Percentiles rank a stretch among this genome's conserved stretches.
phyloP scores from a whole-genome alignment of 2,888 invertebrate genomes.

The Torymus tubicola region DNA sequence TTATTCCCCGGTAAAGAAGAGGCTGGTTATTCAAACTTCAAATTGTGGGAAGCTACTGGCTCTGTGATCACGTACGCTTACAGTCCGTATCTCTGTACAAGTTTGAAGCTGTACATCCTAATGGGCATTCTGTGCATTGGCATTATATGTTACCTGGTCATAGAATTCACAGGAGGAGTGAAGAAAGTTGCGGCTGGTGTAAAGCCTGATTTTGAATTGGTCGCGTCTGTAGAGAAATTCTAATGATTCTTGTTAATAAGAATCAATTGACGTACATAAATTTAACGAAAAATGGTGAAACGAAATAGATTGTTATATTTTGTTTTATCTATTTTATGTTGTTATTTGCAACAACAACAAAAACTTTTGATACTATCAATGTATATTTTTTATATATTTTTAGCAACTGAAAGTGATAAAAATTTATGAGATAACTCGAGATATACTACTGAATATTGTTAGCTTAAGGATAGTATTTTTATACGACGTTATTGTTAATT shows the following conservation, averaged over 20 bases:
- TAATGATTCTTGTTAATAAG: slow-evolving; percentile 1
- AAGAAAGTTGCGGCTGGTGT: slow-evolving; percentile 57
- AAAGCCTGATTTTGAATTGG: slow-evolving; percentile 72
- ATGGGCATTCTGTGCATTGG: slow-evolving; percentile 84
- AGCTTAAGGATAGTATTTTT: too few relatives aligned
- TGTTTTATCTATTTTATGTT: too few relatives aligned
- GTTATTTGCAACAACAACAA: too few relatives aligned
- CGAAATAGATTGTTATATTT: too few relatives aligned
- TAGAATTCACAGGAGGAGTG: slow-evolving; percentile 77
- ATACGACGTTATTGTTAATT: too few relatives aligned
- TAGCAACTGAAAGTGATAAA: too few relatives aligned
- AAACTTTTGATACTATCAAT: too few relatives aligned
- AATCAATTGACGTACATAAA: too few relatives aligned
- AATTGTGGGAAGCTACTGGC: slow-evolving; percentile 94
- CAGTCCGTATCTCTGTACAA: slow-evolving; percentile 86
- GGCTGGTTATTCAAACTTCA: slow-evolving; percentile 94
- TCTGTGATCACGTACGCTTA: slow-evolving; percentile 91
- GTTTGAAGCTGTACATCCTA: slow-evolving; percentile 84
- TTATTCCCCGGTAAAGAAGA: slow-evolving; percentile 91
- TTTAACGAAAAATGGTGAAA: too few relatives aligned
- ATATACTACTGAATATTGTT: too few relatives aligned
- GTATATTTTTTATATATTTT: too few relatives aligned
- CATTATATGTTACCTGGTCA: slow-evolving; percentile 84
- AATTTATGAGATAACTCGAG: too few relatives aligned
- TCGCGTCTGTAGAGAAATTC: slow-evolving; percentile 60